These are phyloP conservation scores for Corythornis leucogaster DNA, from an alignment of 2,797 vertebrate genomes.

Conservation along the genomic window DNA sequence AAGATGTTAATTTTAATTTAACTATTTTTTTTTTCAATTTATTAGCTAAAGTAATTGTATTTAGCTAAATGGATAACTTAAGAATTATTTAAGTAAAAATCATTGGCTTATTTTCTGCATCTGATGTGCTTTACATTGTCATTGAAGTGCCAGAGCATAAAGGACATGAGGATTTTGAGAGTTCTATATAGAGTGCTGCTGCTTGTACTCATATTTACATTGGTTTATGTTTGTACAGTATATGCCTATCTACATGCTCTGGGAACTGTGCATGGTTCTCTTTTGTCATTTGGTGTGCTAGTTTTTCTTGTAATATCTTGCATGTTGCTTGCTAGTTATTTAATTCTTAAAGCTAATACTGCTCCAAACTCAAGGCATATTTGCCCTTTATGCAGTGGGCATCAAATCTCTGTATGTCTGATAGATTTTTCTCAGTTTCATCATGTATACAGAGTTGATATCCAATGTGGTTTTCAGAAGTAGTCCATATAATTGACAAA, in stretches of 20 bases:
- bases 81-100: slow-evolving; percentile 8
- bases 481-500: slow-evolving; percentile 41
- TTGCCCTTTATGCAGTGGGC: background rate
- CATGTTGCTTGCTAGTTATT: background rate
- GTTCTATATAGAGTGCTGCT: background rate
- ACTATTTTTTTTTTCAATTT: background rate
- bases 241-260: background rate
- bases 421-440: background rate
- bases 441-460: background rate
- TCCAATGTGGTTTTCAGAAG: slow-evolving; percentile 40
- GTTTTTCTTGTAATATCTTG: background rate
- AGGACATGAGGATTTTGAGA: background rate
- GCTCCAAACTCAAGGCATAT: background rate
- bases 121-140: background rate
- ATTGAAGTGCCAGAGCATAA: background rate
- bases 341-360: background rate
- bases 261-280: background rate
- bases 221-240: background rate
- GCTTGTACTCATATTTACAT: background rate
- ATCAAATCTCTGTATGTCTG: background rate
- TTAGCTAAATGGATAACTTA: background rate
- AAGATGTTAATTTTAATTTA: background rate
- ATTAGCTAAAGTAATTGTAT: background rate
- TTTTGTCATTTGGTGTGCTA: background rate
- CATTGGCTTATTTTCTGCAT: background rate